These are phyloP conservation scores for Daptonema setosum DNA, from an alignment of 2,888 invertebrate genomes.

Conservation along the genomic window DNA sequence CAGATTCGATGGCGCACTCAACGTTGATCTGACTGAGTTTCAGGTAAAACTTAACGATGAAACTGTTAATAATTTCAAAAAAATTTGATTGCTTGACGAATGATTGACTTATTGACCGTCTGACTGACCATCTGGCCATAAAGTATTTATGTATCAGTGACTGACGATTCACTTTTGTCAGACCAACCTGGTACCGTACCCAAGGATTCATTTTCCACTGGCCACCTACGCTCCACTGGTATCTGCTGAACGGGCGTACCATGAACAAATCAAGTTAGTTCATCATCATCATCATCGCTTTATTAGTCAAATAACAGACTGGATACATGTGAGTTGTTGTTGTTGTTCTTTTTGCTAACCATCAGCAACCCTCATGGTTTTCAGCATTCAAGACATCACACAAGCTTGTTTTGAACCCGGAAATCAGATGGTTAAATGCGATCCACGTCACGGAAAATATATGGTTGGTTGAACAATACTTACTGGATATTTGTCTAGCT, in stretches of 20 bases:
- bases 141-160: too few relatives aligned
- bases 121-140: too few relatives aligned
- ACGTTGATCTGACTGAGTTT: conserved; percentile 2
- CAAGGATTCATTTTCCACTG: conserved; percentile 63
- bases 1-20: conserved; percentile 2
- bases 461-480: too few relatives aligned
- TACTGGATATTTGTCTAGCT: too few relatives aligned
- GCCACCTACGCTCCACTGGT: conserved; percentile 32
- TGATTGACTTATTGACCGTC: too few relatives aligned
- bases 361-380: too few relatives aligned
- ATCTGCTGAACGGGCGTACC: conserved; percentile 14
- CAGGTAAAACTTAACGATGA: too few relatives aligned
- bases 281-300: background rate
- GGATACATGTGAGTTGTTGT: background rate
- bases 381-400: conserved; percentile 80
- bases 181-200: conserved; percentile 45
- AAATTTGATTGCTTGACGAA: too few relatives aligned
- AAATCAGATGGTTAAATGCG: conserved; percentile 41
- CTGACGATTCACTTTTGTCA: too few relatives aligned
- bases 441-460: conserved; percentile 30
- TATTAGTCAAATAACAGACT: background rate
- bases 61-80: too few relatives aligned
- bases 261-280: conserved; percentile 9
- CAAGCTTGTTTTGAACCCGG: conserved; percentile 62
- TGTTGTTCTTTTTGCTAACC: too few relatives aligned